Base-by-base conservation (phyloP, 2,797 vertebrate species). In the Anabas testudineus region DNA sequence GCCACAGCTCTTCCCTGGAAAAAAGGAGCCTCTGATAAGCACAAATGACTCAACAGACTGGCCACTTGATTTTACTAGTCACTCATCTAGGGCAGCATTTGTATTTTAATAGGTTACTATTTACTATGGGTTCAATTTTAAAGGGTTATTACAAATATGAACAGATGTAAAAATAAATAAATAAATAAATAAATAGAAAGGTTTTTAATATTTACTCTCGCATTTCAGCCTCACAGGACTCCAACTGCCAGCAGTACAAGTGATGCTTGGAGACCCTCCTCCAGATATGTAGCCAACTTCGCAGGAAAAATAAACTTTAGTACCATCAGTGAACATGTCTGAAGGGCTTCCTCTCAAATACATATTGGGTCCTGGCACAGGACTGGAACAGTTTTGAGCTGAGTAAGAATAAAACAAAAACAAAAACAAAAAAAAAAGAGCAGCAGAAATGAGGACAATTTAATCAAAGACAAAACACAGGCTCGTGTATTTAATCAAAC, bases 201-300 rank as follows among this genome's bases (percentile, higher is more conserved):
- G n/a, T n/a, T n/a, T n/a, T n/a, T n/a, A n/a, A n/a, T n/a, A 91
- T 62, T 86, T 49, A 94, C 93, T 84, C 10, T 61, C 0, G 72
- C 94, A 94, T 4, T 0, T 4, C 52, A 93, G 5, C 1, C 0
- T 2, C 36, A 88, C 0, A 0, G 0, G 0, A 43, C 30, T 88
- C 94, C 93, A 95, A 0, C 0, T 2, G 1, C 81, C 89, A 24
- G 2, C 32, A 2, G 0, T 21, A 56, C 93, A 95, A 2, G 52
- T 79, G 14, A 71, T 19, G 1, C 0, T 0, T 24, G 3, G 0
- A 34, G 34, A 19, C 0, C 82, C 80, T 4, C 4, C 49, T 13
- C 0, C 0, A 16, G 19, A 0, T 0, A 0, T 0, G 59, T 90
- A 83, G 16, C 93, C 92, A 51, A 0, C 0, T 0, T 1, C 0